Percentiles rank a stretch among this genome's conserved stretches.
These are phyloP conservation scores for Pammene fasciana DNA, from an alignment of 2,888 invertebrate species.

Conservation along the genomic window DNA sequence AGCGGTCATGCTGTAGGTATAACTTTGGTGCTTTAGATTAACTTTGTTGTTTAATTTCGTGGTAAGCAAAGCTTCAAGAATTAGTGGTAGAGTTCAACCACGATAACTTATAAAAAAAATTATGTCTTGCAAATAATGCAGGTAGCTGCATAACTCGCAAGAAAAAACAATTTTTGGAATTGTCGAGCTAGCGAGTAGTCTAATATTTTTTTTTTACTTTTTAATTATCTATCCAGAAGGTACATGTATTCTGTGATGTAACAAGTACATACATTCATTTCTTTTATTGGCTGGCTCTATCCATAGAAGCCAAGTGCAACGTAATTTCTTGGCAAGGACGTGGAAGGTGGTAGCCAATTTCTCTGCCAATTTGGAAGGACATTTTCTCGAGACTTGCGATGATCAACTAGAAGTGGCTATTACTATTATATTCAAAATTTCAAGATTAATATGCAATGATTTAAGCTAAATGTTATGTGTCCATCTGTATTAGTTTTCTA, in stretches of 20 bases:
- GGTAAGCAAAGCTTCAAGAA: too few relatives aligned
- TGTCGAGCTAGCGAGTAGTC: too few relatives aligned
- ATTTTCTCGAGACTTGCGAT: conserved; percentile 14
- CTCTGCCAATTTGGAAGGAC: conserved; percentile 18
- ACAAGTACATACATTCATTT: conserved; percentile 14
- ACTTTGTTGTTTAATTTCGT: neutral
- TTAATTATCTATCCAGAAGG: too few relatives aligned
- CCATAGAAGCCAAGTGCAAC: conserved; percentile 16
- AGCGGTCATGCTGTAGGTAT: neutral
- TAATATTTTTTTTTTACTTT: too few relatives aligned
- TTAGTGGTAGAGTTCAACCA: too few relatives aligned
- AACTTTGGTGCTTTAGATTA: neutral
- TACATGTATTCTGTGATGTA: neutral
- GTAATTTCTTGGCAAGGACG: conserved; percentile 29
- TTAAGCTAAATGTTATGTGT: too few relatives aligned
- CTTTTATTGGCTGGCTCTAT: conserved; percentile 10
- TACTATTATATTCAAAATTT: conserved; percentile 6
- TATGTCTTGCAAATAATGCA: too few relatives aligned
- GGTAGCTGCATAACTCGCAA: too few relatives aligned
- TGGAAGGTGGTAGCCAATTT: conserved; percentile 12
- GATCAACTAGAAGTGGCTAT: conserved; percentile 4
- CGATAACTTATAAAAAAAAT: too few relatives aligned
- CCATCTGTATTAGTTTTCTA: too few relatives aligned
- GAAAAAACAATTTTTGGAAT: too few relatives aligned
- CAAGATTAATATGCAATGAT: neutral